Evolutionary conservation across 2,113 vertebrate species (phyloP).

Genomic region (Numenius arquata): DNA sequence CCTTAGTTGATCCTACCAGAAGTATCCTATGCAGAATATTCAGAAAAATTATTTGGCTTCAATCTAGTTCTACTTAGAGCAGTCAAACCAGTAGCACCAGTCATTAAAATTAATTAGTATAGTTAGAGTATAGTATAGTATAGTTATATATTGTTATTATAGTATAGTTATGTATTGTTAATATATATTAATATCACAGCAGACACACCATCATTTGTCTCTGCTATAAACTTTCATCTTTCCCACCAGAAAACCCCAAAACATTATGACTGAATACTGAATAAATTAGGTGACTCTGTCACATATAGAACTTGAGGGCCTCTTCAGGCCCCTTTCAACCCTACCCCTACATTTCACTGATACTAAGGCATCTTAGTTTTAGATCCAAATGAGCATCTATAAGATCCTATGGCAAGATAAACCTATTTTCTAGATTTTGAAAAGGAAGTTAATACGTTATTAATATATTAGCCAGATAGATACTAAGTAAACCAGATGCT

Average conservation of each 20-base stretch:
- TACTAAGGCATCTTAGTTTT: not conserved
- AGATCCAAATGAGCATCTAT: not conserved
- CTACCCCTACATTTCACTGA: not conserved
- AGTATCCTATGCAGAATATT: not conserved
- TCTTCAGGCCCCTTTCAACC: not conserved
- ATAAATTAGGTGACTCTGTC: not conserved
- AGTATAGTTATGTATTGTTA: not conserved
- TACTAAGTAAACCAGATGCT: not conserved
- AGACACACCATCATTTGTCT: not conserved
- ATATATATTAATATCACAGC: not conserved
- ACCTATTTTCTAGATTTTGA: not conserved
- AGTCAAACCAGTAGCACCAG: not conserved
- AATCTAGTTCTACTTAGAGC: not conserved
- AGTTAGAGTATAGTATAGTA: no score
- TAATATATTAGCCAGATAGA: not conserved
- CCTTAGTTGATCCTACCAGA: not conserved
- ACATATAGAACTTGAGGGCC: not conserved
- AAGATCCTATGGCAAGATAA: not conserved
- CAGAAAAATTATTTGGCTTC: not conserved
- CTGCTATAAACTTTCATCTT: not conserved
- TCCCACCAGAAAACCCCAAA: not conserved
- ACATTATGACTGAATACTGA: not conserved
- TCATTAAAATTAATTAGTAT: not conserved
- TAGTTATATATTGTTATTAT: no score
- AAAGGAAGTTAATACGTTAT: not conserved